Percentiles rank a stretch among this genome's conserved stretches.
These are phyloP conservation scores for Palloptera scutellata DNA, from an alignment of 2,888 invertebrate species.

Conservation along the genomic window DNA sequence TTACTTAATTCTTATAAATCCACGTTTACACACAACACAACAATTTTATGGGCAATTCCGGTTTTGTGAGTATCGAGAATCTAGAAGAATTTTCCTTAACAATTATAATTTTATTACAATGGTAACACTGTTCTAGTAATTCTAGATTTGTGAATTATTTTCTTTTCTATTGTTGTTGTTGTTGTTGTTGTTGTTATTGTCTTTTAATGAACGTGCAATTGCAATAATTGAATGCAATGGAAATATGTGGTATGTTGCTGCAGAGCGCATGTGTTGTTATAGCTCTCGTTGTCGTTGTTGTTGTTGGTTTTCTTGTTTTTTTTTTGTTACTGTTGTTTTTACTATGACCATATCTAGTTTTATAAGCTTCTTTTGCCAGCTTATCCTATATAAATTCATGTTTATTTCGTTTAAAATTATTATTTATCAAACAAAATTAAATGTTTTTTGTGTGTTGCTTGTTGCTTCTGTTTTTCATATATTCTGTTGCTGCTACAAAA, in stretches of 20 bases:
- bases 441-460: background rate
- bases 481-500: background rate
- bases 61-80: too few relatives aligned
- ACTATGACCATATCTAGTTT: background rate
- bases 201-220: background rate
- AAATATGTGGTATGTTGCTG: slow-evolving; percentile 19
- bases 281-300: slow-evolving; percentile 1
- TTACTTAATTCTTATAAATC: too few relatives aligned
- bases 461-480: background rate
- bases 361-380: background rate
- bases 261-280: slow-evolving; percentile 7
- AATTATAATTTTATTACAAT: too few relatives aligned
- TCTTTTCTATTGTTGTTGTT: too few relatives aligned
- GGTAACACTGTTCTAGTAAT: too few relatives aligned
- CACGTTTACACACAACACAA: too few relatives aligned
- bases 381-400: background rate
- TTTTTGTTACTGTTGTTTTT: slow-evolving; percentile 21
- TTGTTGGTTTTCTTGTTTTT: background rate
- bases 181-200: background rate
- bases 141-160: too few relatives aligned
- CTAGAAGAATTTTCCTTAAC: too few relatives aligned
- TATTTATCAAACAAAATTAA: background rate
- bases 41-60: too few relatives aligned
- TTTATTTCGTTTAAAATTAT: background rate
- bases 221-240: background rate